Evolutionary conservation across 2,797 vertebrate genomes (phyloP).

Genomic region (Pseudochaenichthys georgianus): DNA sequence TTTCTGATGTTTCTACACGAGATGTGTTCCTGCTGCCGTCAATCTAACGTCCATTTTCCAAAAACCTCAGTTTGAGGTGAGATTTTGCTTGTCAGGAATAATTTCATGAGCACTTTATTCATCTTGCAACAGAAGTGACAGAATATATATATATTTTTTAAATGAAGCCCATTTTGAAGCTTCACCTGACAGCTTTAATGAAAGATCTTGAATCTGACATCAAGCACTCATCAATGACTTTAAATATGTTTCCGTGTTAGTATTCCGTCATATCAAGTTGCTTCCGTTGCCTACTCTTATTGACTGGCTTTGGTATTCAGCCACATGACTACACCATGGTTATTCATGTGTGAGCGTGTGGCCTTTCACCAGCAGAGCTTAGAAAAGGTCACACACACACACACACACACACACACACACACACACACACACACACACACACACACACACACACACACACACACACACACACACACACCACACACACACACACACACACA

Average conservation of each 20-base stretch:
- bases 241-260: slow-evolving; percentile 25
- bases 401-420: no score
- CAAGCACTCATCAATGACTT: slow-evolving; percentile 9
- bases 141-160: no score
- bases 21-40: background rate
- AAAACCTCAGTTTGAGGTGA: background rate
- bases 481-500: no score
- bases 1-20: background rate
- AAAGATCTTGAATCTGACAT: slow-evolving; percentile 14
- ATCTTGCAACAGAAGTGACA: background rate
- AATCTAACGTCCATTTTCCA: background rate
- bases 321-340: slow-evolving; percentile 58
- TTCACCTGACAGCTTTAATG: slow-evolving; percentile 38
- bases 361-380: slow-evolving; percentile 69
- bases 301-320: slow-evolving; percentile 63
- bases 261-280: slow-evolving; percentile 60
- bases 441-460: no score
- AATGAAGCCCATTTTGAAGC: background rate
- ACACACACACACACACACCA: no score
- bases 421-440: no score
- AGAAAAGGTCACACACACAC: slow-evolving; percentile 54
- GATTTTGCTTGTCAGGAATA: background rate
- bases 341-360: slow-evolving; percentile 69
- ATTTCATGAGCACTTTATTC: background rate
- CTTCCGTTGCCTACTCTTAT: slow-evolving; percentile 52